Percentiles rank a stretch among this genome's conserved stretches.
These are phyloP conservation scores for Timema cristinae DNA, from an alignment of 2,888 invertebrate genomes.

Conservation along the genomic window DNA sequence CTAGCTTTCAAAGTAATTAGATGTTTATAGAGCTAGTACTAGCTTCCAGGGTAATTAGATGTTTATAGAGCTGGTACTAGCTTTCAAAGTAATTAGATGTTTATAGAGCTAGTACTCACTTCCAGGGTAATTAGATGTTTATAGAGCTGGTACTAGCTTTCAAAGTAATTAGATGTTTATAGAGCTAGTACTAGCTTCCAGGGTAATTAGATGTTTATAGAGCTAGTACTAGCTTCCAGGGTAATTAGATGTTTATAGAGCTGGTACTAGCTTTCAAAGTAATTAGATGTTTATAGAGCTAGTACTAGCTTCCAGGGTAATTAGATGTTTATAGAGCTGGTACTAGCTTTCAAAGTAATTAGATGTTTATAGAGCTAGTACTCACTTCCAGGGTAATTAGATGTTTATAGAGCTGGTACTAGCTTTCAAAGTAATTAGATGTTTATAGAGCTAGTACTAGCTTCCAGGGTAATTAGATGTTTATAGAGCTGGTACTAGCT, in stretches of 20 bases:
- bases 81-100: no score
- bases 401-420: neutral
- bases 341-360: neutral
- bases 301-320: slow-evolving; percentile 58
- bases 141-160: slow-evolving; percentile 46
- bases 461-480: slow-evolving; percentile 47
- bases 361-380: no score
- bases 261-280: neutral
- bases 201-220: no score
- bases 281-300: no score
- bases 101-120: no score
- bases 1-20: neutral
- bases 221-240: no score
- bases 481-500: neutral
- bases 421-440: no score
- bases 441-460: no score
- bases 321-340: neutral
- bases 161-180: slow-evolving; percentile 42
- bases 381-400: slow-evolving; percentile 55
- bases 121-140: slow-evolving; percentile 44
- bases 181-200: neutral
- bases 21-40: no score
- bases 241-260: slow-evolving; percentile 35
- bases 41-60: slow-evolving; percentile 52
- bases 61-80: neutral